These are phyloP conservation scores for Chromobotia macracanthus DNA, from an alignment of 2,797 vertebrate genomes.

Conservation along the genomic window DNA sequence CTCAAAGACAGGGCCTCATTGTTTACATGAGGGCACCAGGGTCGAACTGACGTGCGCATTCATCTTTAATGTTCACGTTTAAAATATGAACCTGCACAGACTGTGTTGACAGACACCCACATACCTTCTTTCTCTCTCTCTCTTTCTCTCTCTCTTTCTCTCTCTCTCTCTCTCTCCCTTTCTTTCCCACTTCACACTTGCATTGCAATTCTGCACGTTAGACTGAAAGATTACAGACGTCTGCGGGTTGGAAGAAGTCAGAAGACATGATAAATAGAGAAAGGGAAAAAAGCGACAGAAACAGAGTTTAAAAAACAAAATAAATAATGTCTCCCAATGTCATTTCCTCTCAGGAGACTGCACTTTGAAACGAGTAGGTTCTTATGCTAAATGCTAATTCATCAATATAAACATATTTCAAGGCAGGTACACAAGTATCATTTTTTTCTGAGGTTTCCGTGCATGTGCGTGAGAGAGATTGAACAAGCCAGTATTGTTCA, in stretches of 20 bases:
- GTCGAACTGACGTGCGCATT: conserved; percentile 58
- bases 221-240: conserved; percentile 20
- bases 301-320: conserved; percentile 23
- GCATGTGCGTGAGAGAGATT: conserved; percentile 1
- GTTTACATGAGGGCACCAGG: conserved; percentile 62
- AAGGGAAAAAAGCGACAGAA: not conserved
- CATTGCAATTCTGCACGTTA: not conserved
- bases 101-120: conserved; percentile 33
- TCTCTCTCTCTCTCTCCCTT: not conserved
- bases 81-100: conserved; percentile 38
- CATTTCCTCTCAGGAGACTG: conserved; percentile 1
- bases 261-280: conserved; percentile 36
- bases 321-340: conserved; percentile 17
- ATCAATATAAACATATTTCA: conserved; percentile 27
- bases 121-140: conserved; percentile 2
- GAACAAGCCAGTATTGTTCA: conserved; percentile 6
- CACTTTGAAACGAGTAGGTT: not conserved
- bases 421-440: conserved; percentile 16
- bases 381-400: conserved; percentile 9
- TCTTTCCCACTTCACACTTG: conserved; percentile 33
- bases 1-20: conserved; percentile 58
- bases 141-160: too few species aligned
- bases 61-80: conserved; percentile 59
- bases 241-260: conserved; percentile 6
- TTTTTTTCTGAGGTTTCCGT: conserved; percentile 13